phyloP scores from a whole-genome alignment of 2,797 vertebrate species.

The Crypturellus tataupa region DNA sequence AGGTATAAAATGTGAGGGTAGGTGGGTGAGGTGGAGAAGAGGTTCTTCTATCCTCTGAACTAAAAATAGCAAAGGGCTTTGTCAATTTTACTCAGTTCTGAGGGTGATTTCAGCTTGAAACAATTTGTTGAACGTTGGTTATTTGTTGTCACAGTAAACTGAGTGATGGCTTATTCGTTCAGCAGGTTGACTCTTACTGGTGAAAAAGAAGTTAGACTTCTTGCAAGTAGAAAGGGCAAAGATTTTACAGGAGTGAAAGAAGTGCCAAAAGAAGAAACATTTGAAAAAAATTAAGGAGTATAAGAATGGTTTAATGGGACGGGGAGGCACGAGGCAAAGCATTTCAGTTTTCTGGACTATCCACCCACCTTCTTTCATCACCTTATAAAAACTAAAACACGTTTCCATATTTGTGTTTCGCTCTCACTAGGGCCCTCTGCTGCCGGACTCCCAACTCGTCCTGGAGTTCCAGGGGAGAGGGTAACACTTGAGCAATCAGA shows the following conservation, averaged over 20 bases:
- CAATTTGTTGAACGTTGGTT: neutral
- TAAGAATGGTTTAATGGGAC: neutral
- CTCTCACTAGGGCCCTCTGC: conserved; percentile 29
- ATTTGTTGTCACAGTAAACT: neutral
- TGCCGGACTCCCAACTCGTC: neutral
- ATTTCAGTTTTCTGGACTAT: neutral
- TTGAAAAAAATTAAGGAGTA: neutral
- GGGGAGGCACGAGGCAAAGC: neutral
- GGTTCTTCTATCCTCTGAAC: neutral
- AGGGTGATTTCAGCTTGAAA: neutral
- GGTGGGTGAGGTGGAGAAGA: neutral
- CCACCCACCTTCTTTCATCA: neutral
- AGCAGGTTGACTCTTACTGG: neutral
- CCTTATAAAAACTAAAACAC: neutral
- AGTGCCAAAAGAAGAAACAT: neutral
- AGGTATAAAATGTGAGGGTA: neutral
- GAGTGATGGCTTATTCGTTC: neutral
- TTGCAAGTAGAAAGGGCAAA: neutral
- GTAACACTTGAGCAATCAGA: neutral
- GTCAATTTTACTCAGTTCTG: neutral
- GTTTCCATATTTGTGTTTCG: neutral
- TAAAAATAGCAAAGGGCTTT: neutral
- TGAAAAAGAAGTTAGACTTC: neutral
- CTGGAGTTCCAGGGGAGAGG: neutral
- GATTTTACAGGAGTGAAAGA: neutral